Base-by-base conservation (phyloP, 2,888 invertebrate species). In the Tuberolachnus salignus region DNA sequence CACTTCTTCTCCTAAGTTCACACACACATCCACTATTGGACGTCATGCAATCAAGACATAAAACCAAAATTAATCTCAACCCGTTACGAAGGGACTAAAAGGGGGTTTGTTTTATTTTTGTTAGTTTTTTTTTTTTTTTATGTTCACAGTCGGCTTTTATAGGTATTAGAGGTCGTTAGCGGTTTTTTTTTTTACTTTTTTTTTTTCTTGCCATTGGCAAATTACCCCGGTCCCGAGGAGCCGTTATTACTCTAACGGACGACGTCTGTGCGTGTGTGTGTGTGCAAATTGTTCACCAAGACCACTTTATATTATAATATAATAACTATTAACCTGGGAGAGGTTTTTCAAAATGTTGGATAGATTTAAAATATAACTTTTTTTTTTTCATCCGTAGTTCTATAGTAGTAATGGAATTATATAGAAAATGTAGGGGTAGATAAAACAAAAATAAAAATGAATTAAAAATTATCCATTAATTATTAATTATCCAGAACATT, bases 11-110 rank as follows among this genome's bases (percentile, higher is more conserved):
- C 16, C 46, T 26, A 19, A 44, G 55, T 23, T 44, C 3, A 66
- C n/a, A 55, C 23, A 64, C 16, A 53, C 55, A 74, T 46, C 55
- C 46, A 66, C 26, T 57, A 57, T 57, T 34, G 57, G 59, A 66
- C 49, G 75, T 75, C 75, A 75, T 75, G 67, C 67, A 75, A 75
- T 75, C 59, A 67, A 67, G 75, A 75, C 75, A 75, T 75, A 75
- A 75, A 75, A 75, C 66, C 19, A 75, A 75, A 75, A 75, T 75
- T 75, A 75, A 75, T 75, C 49, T 57, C 67, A 75, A 67, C 67
- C 75, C 75, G 75, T 75, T 75, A 75, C 44, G 34, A 19, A 66
- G n/a, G 23, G 64, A 23, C 23, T 21, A 44, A 42, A 55, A 19
- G 13, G 9, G 26, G 64, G 64, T 53, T 53, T 53, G 26, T 73